Evolutionary conservation across 2,888 invertebrate species (phyloP).

Genomic region (Schizotus pectinicornis): DNA sequence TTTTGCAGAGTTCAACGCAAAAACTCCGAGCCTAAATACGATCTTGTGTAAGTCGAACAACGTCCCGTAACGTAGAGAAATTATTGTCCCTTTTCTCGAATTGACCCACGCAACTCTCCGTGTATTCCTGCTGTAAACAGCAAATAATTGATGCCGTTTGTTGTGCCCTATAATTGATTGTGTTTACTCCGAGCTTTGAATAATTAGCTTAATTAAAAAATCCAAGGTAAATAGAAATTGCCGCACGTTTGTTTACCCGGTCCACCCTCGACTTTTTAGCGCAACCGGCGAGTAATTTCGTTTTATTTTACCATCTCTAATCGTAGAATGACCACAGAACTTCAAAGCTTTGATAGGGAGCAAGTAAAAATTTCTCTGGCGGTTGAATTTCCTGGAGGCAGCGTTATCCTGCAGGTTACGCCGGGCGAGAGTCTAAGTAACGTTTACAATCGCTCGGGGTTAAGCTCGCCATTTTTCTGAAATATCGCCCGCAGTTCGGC

Average conservation of each 20-base stretch:
- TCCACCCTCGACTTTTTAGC: neutral
- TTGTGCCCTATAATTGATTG: neutral
- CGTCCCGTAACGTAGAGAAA: neutral
- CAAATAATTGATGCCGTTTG: neutral
- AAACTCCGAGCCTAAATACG: conserved; percentile 35
- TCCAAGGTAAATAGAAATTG: too few relatives aligned
- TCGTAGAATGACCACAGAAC: too few relatives aligned
- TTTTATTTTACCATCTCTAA: too few relatives aligned
- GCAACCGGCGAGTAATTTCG: neutral
- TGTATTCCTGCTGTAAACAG: conserved; percentile 8
- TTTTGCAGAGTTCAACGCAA: conserved; percentile 35
- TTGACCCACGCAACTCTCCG: neutral
- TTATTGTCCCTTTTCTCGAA: neutral
- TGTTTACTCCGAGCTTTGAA: conserved; percentile 1
- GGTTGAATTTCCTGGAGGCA: too few relatives aligned
- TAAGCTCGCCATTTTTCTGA: too few relatives aligned
- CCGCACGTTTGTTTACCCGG: too few relatives aligned
- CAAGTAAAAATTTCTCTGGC: too few relatives aligned
- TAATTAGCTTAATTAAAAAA: neutral
- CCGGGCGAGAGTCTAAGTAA: too few relatives aligned
- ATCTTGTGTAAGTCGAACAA: conserved; percentile 36
- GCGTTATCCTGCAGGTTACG: too few relatives aligned
- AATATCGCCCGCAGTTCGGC: too few relatives aligned
- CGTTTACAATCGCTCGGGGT: too few relatives aligned
- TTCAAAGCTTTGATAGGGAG: too few relatives aligned